Percentiles rank a stretch among this genome's conserved stretches.
Conservation (phyloP, 2,888 invertebrate species). For the Hydrotaea cyrtoneurina region DNA sequence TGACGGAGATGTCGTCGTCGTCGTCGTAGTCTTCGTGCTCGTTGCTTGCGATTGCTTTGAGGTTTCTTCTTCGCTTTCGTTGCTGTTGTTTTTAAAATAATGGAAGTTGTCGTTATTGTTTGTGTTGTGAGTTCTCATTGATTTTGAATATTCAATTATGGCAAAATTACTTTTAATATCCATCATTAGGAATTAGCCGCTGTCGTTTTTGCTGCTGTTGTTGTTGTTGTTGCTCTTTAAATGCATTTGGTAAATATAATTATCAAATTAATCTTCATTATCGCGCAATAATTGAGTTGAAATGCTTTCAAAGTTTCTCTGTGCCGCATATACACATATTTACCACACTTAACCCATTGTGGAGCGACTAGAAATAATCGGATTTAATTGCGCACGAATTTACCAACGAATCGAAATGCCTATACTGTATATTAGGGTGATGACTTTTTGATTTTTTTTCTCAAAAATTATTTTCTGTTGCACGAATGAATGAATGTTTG, state of each 20-base stretch:
- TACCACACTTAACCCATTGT: slow-evolving; percentile 3
- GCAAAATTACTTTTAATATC: slow-evolving; percentile 45
- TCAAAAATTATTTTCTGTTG: no score
- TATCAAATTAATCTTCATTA: slow-evolving; percentile 55
- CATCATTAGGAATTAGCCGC: slow-evolving; percentile 49
- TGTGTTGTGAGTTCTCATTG: slow-evolving; percentile 18
- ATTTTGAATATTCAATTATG: slow-evolving; percentile 49
- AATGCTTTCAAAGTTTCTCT: neutral
- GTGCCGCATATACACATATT: neutral
- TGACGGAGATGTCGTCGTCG: slow-evolving; percentile 32
- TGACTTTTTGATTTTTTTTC: no score
- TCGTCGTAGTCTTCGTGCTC: neutral
- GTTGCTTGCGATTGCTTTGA: neutral
- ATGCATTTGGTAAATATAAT: slow-evolving; percentile 45
- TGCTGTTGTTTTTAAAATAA: neutral
- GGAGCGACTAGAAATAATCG: neutral
- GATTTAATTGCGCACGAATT: no score
- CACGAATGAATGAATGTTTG: no score
- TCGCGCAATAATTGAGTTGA: slow-evolving; percentile 33
- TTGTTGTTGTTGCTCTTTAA: slow-evolving; percentile 19
- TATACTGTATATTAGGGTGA: no score
- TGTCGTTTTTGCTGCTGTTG: slow-evolving; percentile 34
- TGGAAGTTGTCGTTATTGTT: neutral
- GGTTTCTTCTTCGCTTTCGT: neutral
- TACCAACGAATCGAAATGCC: no score